phyloP scores from a whole-genome alignment of 2,888 invertebrate species.

The Epinotia demarniana region DNA sequence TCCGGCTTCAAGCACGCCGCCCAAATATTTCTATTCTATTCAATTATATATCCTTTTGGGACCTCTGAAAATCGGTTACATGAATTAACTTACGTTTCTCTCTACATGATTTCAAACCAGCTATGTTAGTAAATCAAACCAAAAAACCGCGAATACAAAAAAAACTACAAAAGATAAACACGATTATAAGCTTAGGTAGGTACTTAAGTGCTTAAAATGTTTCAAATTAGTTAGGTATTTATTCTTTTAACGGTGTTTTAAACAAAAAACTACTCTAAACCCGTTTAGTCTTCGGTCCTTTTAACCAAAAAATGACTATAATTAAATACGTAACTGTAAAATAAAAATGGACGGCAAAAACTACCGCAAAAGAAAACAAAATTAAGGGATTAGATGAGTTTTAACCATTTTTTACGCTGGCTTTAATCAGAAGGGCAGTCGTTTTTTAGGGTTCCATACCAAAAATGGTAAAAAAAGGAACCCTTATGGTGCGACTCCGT shows the following conservation, averaged over 20 bases:
- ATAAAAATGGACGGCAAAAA: background rate
- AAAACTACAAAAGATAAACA: conserved; percentile 1
- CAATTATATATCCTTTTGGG: no score
- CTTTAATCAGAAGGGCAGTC: background rate
- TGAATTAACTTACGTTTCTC: no score
- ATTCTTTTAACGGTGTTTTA: background rate
- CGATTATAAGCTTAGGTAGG: background rate
- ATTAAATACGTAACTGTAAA: conserved; percentile 6
- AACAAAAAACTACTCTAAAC: background rate
- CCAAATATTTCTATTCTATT: no score
- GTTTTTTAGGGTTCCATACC: no score
- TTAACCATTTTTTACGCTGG: conserved; percentile 9
- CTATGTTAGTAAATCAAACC: no score
- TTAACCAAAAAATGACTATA: background rate
- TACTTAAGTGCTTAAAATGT: background rate
- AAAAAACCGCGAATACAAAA: background rate
- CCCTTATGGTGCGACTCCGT: no score
- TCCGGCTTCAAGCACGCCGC: no score
- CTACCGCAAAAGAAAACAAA: conserved; percentile 15
- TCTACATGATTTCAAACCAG: no score
- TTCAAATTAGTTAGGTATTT: background rate
- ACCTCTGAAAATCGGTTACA: no score
- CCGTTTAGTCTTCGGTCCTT: conserved; percentile 7
- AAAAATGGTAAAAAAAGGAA: no score
- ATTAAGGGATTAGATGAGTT: conserved; percentile 5